Conservation (phyloP, 2,797 vertebrate genomes). For the Columba guinea region DNA sequence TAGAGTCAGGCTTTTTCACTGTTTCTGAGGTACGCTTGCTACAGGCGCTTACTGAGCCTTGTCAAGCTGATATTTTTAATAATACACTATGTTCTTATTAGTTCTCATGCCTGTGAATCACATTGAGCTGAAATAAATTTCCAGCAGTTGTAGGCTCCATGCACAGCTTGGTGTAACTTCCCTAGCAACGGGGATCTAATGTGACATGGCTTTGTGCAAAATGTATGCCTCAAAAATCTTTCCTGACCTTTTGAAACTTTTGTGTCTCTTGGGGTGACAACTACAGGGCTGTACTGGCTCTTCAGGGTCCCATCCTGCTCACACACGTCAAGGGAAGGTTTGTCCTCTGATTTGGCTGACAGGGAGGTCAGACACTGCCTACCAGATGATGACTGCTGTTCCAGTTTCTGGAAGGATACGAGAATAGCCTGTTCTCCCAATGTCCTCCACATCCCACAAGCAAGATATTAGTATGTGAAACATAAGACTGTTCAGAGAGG, state of each 20-base stretch:
- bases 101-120: conserved; percentile 32
- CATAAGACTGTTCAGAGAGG: not conserved
- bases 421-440: not conserved
- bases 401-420: not conserved
- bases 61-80: conserved; percentile 53
- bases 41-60: conserved; percentile 38
- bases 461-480: not conserved
- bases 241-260: conserved; percentile 64
- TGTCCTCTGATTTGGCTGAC: fast-evolving
- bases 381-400: not conserved
- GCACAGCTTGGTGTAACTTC: conserved; percentile 52
- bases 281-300: not conserved
- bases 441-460: not conserved
- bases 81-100: conserved; percentile 56
- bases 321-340: fast-evolving
- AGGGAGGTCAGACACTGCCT: not conserved
- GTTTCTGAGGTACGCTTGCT: not conserved
- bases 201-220: conserved; percentile 44
- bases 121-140: conserved; percentile 52
- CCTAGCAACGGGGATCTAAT: conserved; percentile 66
- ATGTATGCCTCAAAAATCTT: conserved; percentile 38
- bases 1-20: not conserved
- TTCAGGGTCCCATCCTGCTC: not conserved
- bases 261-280: not conserved
- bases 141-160: conserved; percentile 44